A percentile compares a stretch with the other conserved stretches of the same genome.
Conservation (phyloP, 2,797 vertebrate genomes). For the Silurus lanzhouensis region DNA sequence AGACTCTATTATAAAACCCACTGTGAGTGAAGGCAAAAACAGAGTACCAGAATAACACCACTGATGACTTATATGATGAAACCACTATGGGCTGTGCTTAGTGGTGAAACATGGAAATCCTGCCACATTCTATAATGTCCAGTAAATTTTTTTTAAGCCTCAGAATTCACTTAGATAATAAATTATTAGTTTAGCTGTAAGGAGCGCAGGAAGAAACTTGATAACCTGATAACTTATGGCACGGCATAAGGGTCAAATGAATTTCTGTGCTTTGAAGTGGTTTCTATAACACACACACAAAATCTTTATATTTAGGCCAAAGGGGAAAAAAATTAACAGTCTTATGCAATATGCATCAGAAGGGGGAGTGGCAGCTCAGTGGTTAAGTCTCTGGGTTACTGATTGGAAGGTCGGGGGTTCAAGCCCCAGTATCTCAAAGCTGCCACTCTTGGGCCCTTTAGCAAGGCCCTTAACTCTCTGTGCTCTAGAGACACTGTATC, state of each 20-base stretch:
- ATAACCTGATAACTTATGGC: neutral
- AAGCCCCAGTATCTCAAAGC: too few species aligned
- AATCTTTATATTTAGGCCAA: slow-evolving; percentile 2
- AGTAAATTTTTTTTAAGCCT: neutral
- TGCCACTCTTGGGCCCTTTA: too few species aligned
- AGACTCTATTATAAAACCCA: slow-evolving; percentile 15
- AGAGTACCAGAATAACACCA: neutral
- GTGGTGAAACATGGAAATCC: neutral
- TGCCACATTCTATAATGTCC: neutral
- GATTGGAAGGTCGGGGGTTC: too few species aligned
- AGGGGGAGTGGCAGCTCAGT: too few species aligned
- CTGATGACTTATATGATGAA: neutral
- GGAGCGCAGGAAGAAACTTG: neutral
- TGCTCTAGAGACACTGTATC: too few species aligned
- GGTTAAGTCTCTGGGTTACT: too few species aligned
- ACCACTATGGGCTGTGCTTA: neutral
- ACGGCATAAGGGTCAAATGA: slow-evolving; percentile 21
- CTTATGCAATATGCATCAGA: neutral
- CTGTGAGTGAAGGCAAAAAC: neutral
- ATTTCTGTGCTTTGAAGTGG: slow-evolving; percentile 33
- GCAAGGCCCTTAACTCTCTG: too few species aligned
- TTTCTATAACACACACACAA: slow-evolving; percentile 15
- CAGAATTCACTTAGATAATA: neutral
- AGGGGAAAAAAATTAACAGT: neutral
- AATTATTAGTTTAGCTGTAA: neutral